phyloP scores from a whole-genome alignment of 35 echinoderm and acorn worm species.

The Hemicentrotus pulcherrimus region DNA sequence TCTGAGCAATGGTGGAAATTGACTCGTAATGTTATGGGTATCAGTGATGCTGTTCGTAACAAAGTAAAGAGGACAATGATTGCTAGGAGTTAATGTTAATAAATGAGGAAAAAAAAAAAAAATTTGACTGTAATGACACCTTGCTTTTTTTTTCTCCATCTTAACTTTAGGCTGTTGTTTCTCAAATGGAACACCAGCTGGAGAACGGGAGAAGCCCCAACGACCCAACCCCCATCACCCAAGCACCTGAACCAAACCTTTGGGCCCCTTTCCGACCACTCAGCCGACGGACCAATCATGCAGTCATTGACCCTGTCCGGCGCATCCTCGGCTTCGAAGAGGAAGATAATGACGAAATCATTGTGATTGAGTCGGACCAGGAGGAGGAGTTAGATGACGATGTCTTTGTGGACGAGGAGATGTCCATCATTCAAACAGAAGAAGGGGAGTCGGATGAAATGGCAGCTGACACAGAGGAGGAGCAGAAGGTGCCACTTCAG shows the following conservation, averaged over 20 bases:
- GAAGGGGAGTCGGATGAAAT: not conserved
- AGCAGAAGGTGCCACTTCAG: not conserved
- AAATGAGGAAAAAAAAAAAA: not conserved
- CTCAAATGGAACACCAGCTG: not conserved
- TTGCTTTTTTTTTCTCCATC: not conserved
- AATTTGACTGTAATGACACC: not conserved
- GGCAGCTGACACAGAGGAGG: not conserved
- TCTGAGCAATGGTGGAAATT: conserved; percentile 17
- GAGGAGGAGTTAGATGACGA: not conserved
- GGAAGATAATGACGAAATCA: not conserved
- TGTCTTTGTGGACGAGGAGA: not conserved
- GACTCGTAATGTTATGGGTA: not conserved
- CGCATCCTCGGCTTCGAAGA: not conserved
- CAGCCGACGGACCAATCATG: not conserved
- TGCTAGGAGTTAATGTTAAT: not conserved
- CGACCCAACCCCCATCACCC: not conserved
- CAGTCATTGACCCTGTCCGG: not conserved
- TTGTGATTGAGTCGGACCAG: not conserved
- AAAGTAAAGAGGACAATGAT: not conserved
- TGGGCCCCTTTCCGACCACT: not conserved
- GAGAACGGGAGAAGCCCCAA: no score
- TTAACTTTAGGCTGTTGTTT: not conserved
- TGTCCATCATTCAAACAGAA: not conserved
- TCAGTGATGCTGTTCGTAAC: not conserved
- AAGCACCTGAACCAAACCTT: not conserved